Conservation (phyloP, 2,113 vertebrate genomes). For the Hylia prasina region DNA sequence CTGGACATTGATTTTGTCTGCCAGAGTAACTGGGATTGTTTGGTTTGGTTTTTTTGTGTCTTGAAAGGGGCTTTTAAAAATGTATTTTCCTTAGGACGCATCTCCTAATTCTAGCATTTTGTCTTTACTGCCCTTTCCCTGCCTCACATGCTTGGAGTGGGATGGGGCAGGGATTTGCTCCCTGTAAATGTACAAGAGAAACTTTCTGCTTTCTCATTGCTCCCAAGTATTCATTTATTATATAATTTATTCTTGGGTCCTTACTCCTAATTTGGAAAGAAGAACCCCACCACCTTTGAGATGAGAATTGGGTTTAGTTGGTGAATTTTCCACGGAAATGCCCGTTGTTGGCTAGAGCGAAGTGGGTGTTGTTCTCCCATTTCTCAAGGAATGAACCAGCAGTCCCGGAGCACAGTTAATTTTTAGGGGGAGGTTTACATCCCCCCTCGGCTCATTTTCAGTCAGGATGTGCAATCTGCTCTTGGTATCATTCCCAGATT, state of each 20-base stretch:
- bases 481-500: neutral
- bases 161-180: neutral
- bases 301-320: neutral
- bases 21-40: neutral
- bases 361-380: accelerated
- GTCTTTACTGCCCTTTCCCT: neutral
- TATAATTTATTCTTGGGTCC: neutral
- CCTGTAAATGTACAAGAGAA: neutral
- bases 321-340: neutral
- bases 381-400: accelerated
- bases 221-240: neutral
- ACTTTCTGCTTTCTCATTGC: neutral
- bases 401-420: accelerated
- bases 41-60: neutral
- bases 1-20: neutral
- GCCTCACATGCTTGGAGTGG: neutral
- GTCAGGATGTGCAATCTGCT: neutral
- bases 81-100: neutral
- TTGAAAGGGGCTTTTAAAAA: neutral
- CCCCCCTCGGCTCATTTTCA: neutral
- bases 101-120: neutral
- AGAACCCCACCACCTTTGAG: neutral
- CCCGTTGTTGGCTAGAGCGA: accelerated
- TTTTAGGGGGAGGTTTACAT: accelerated
- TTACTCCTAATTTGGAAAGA: neutral